Percentiles rank a stretch among this genome's conserved stretches.
Evolutionary conservation across 2,113 vertebrate genomes (phyloP).

Genomic region (Colinus virginianus): DNA sequence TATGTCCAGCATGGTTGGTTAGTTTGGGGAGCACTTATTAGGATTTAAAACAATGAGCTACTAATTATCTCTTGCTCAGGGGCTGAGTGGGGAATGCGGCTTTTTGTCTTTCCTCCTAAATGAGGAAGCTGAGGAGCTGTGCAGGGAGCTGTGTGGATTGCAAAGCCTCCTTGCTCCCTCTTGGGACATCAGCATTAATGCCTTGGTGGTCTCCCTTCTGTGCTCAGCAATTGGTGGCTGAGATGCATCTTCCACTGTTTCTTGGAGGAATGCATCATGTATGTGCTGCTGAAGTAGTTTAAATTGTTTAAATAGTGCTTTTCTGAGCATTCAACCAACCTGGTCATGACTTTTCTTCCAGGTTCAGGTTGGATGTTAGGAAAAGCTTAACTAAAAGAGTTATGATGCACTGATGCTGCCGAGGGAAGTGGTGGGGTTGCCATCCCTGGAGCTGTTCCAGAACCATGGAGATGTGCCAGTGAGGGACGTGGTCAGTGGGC

Average conservation of each 20-base stretch:
- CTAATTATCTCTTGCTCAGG: not conserved
- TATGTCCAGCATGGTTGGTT: not conserved
- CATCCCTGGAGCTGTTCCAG: no score
- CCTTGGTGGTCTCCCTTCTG: not conserved
- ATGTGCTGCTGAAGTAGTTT: not conserved
- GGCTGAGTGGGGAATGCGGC: not conserved
- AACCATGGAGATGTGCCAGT: no score
- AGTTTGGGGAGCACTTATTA: not conserved
- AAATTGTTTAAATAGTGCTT: not conserved
- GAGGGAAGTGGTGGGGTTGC: no score
- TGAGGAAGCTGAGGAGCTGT: not conserved
- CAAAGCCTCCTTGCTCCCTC: not conserved
- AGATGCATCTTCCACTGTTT: not conserved
- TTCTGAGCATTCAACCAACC: not conserved
- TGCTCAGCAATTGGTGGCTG: not conserved
- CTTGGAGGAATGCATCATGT: not conserved
- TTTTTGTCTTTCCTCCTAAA: not conserved
- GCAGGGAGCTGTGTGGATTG: not conserved
- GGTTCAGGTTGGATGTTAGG: no score
- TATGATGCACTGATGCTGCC: no score
- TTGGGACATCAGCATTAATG: not conserved
- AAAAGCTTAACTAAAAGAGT: no score
- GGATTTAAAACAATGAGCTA: slow-evolving; percentile 1
- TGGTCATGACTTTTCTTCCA: not conserved
- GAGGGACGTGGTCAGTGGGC: no score